phyloP scores from a whole-genome alignment of 2,113 vertebrate species.

The Aramus guarauna region DNA sequence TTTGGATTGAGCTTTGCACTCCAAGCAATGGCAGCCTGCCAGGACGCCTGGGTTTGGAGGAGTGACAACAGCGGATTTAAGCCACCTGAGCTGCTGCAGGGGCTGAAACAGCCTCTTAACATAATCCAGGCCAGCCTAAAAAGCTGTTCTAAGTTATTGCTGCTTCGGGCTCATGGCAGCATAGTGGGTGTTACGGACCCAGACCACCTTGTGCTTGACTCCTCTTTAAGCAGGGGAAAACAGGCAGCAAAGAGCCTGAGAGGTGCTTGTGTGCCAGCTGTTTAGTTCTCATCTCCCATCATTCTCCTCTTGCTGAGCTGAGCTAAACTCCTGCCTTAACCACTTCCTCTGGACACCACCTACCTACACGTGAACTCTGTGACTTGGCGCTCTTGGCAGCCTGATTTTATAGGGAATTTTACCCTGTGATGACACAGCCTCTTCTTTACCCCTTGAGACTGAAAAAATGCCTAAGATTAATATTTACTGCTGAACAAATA shows the following conservation, averaged over 20 bases:
- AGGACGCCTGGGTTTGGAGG: neutral
- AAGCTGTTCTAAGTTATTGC: conserved; percentile 16
- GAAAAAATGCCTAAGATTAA: conserved; percentile 8
- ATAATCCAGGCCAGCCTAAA: conserved; percentile 8
- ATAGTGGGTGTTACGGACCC: neutral
- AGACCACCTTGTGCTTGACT: neutral
- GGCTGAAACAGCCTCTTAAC: neutral
- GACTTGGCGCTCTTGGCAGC: neutral
- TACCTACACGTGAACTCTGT: neutral
- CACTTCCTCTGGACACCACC: neutral
- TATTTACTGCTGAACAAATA: conserved; percentile 22
- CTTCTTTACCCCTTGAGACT: neutral
- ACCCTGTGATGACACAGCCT: neutral
- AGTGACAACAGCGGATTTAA: conserved; percentile 27
- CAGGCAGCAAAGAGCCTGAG: neutral
- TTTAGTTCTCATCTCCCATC: neutral
- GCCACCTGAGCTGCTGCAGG: conserved; percentile 49
- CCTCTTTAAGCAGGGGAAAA: neutral
- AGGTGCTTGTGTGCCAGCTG: neutral
- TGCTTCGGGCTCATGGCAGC: conserved; percentile 13
- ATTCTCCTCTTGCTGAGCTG: neutral
- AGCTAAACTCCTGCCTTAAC: neutral
- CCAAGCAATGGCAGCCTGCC: neutral
- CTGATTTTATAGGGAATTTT: neutral
- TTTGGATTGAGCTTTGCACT: neutral